Percentiles rank a stretch among this genome's conserved stretches.
These are phyloP conservation scores for Balaeniceps rex DNA, from an alignment of 2,113 vertebrate genomes.

Conservation along the genomic window DNA sequence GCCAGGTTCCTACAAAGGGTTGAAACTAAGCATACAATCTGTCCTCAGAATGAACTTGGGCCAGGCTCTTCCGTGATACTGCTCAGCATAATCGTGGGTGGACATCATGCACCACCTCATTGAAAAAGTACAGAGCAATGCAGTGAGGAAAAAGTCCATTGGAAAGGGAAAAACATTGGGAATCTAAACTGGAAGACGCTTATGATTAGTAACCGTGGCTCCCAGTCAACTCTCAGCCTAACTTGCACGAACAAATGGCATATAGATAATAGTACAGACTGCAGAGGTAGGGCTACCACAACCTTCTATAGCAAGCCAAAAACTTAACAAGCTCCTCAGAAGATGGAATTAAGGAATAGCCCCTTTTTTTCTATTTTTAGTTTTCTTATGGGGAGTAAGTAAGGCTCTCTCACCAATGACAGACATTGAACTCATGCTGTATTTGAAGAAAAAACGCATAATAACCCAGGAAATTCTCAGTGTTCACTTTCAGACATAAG, in stretches of 20 bases:
- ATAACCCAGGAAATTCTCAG: neutral
- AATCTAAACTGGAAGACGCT: neutral
- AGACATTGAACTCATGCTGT: neutral
- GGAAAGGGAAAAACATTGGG: neutral
- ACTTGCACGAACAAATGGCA: neutral
- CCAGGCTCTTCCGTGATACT: neutral
- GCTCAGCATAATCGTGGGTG: neutral
- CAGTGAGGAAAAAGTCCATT: neutral
- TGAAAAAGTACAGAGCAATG: neutral
- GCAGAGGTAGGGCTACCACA: neutral
- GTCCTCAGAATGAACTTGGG: neutral
- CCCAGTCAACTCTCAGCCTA: neutral
- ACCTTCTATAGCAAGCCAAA: neutral
- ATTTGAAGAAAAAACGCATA: neutral
- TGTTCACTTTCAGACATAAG: neutral
- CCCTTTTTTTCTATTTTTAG: neutral
- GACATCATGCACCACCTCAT: neutral
- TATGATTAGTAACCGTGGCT: neutral
- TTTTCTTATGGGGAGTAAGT: neutral
- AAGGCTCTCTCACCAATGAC: neutral
- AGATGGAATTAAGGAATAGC: neutral
- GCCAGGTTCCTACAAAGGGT: neutral
- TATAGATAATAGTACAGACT: neutral
- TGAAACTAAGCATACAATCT: neutral
- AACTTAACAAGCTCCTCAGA: neutral